Percentiles rank a stretch among this genome's conserved stretches.
phyloP scores from a whole-genome alignment of 2,113 vertebrate genomes.

The Phainopepla nitens region DNA sequence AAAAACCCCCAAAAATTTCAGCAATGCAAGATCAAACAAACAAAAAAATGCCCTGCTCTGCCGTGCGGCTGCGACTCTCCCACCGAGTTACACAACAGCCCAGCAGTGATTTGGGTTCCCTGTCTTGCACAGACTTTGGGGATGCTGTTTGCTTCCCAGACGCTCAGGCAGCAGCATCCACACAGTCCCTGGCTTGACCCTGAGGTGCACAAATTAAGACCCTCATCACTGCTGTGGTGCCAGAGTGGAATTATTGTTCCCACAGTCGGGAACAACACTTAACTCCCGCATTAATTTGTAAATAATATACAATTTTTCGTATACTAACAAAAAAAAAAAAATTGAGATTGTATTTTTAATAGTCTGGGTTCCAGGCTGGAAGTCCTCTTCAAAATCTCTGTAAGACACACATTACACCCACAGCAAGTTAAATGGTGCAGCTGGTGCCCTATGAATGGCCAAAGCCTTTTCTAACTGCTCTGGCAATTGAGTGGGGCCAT shows the following conservation, averaged over 20 bases:
- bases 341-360: fast-evolving
- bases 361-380: background rate
- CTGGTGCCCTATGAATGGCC: background rate
- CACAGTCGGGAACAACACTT: background rate
- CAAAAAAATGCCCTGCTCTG: background rate
- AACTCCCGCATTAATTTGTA: background rate
- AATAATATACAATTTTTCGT: background rate
- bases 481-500: background rate
- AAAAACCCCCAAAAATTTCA: background rate
- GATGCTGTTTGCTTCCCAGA: background rate
- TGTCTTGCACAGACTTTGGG: background rate
- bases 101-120: background rate
- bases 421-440: background rate
- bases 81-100: background rate
- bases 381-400: background rate
- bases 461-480: background rate
- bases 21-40: background rate
- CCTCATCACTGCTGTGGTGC: background rate
- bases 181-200: fast-evolving
- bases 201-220: background rate
- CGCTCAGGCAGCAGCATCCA: fast-evolving
- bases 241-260: background rate
- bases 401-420: background rate
- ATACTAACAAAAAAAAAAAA: background rate
- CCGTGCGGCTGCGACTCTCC: background rate